These are phyloP conservation scores for Tachycineta bicolor DNA, from an alignment of 2,113 vertebrate species.

Conservation along the genomic window DNA sequence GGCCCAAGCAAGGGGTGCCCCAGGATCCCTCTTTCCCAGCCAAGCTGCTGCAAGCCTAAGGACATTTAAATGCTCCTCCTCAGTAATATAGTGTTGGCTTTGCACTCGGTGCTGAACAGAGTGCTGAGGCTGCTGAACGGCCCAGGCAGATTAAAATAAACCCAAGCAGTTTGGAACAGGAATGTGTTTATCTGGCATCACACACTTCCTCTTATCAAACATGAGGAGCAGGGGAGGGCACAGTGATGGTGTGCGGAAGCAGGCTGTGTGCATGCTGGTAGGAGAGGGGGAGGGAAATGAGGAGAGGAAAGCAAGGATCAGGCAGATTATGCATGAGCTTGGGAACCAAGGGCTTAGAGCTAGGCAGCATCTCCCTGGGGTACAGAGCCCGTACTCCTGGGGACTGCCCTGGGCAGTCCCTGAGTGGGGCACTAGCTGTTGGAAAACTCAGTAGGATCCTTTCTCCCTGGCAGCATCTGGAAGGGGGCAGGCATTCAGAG, in stretches of 20 bases:
- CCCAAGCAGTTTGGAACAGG: slow-evolving; percentile 77
- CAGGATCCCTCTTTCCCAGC: background rate
- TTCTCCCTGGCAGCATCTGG: background rate
- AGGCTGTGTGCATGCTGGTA: background rate
- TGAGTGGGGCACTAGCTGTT: background rate
- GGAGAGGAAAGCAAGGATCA: background rate
- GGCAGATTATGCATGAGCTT: background rate
- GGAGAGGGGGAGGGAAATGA: background rate
- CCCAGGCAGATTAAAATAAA: slow-evolving; percentile 79
- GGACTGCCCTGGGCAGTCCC: background rate
- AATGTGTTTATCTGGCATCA: slow-evolving; percentile 60
- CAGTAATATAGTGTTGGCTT: slow-evolving; percentile 2
- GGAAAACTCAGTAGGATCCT: background rate
- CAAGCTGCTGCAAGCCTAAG: background rate
- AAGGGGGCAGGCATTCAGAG: background rate
- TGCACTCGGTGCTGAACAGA: slow-evolving; percentile 18
- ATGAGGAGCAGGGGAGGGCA: slow-evolving; percentile 68
- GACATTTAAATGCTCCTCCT: slow-evolving; percentile 21
- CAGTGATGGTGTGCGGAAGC: slow-evolving; percentile 13
- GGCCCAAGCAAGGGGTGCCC: background rate
- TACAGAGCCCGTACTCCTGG: background rate
- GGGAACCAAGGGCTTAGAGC: background rate
- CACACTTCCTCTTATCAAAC: slow-evolving; percentile 61
- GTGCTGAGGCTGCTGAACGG: slow-evolving; percentile 77
- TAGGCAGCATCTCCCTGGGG: background rate